Evolutionary conservation across 2,888 invertebrate species (phyloP).

Genomic region (Archips crataeganus): DNA sequence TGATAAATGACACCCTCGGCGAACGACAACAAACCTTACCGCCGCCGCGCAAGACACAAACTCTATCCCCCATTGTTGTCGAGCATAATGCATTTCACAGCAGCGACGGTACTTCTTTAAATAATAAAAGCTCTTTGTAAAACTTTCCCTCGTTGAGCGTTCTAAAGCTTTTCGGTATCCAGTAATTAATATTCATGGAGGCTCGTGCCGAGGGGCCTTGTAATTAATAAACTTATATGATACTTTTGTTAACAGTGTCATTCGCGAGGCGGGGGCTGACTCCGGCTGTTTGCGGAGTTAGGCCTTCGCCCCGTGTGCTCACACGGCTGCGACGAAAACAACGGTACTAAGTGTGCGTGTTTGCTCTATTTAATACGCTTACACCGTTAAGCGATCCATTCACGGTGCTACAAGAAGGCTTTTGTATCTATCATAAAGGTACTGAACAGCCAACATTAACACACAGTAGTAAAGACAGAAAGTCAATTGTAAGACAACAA

Average conservation of each 20-base stretch:
- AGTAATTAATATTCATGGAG: constrained; percentile 86
- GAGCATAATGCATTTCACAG: constrained; percentile 80
- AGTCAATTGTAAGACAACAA: background rate
- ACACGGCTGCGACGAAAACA: background rate
- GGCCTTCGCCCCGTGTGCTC: constrained; percentile 12
- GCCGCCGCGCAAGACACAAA: constrained; percentile 45
- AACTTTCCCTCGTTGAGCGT: constrained; percentile 85
- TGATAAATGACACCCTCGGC: constrained; percentile 68
- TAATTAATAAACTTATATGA: constrained; percentile 87
- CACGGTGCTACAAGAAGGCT: background rate
- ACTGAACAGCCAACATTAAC: background rate
- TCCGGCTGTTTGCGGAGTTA: constrained; percentile 25
- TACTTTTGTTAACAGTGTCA: constrained; percentile 86
- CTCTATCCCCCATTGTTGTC: constrained; percentile 51
- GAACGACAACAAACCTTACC: constrained; percentile 57
- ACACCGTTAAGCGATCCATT: background rate
- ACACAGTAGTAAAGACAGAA: background rate
- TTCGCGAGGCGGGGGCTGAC: constrained; percentile 65
- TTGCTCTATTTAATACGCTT: background rate
- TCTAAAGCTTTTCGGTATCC: constrained; percentile 85
- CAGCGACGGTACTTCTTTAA: constrained; percentile 81
- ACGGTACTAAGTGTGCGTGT: background rate
- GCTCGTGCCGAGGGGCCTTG: constrained; percentile 82
- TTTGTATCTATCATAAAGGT: background rate
- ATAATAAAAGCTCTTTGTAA: constrained; percentile 86